Conservation (phyloP, 1,140 invertebrate genomes). For the Drosophila nigromelanica region DNA sequence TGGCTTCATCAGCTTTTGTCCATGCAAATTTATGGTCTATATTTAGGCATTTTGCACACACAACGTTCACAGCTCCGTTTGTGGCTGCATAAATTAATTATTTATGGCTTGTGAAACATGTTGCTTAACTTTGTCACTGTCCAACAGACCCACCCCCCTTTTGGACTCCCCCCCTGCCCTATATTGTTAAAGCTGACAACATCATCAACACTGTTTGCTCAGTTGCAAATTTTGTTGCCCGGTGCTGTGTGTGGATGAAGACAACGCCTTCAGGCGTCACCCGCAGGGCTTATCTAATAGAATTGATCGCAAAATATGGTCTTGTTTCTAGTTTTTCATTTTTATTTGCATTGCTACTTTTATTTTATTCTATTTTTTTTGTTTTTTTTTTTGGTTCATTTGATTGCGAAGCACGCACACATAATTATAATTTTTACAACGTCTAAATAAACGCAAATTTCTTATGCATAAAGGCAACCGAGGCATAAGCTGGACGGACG, state of each 20-base stretch:
- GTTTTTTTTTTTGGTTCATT: conserved; percentile 37
- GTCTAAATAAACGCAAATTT: conserved; percentile 79
- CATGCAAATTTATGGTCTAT: conserved; percentile 76
- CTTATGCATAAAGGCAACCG: conserved; percentile 63
- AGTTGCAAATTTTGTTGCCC: conserved; percentile 53
- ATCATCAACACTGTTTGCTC: conserved; percentile 53
- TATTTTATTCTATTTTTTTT: not conserved
- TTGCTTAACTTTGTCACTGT: conserved; percentile 41
- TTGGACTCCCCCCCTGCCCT: not conserved
- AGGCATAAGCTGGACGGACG: conserved; percentile 15
- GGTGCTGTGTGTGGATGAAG: conserved; percentile 21
- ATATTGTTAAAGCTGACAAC: conserved; percentile 21
- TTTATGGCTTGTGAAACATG: conserved; percentile 73
- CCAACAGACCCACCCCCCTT: too few relatives aligned
- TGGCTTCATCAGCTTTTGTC: conserved; percentile 66
- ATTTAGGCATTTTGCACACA: conserved; percentile 79
- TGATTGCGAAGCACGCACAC: conserved; percentile 65
- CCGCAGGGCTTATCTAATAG: conserved; percentile 64
- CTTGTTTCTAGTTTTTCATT: conserved; percentile 34
- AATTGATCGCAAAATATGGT: conserved; percentile 76
- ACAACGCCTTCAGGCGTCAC: conserved; percentile 34
- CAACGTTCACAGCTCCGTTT: conserved; percentile 56
- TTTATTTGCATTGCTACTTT: not conserved
- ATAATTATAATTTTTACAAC: conserved; percentile 83
- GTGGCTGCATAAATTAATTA: conserved; percentile 77